Evolutionary conservation across 2,888 invertebrate species (phyloP).

Genomic region (Tipula helvola): DNA sequence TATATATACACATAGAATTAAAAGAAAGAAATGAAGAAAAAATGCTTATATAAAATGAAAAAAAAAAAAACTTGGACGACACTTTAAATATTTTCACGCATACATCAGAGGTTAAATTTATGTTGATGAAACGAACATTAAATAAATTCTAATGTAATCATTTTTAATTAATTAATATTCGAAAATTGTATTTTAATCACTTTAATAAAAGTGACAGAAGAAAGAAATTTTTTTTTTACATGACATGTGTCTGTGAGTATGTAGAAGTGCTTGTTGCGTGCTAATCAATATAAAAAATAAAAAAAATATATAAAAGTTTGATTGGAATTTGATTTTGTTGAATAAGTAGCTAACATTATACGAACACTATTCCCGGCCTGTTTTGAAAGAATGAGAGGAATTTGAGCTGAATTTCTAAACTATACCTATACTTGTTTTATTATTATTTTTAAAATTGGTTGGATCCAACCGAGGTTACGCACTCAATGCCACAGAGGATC

Average conservation of each 20-base stretch:
- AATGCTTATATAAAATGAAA: not conserved
- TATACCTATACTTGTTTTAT: too few relatives aligned
- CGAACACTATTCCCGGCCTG: too few relatives aligned
- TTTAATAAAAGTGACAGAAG: not conserved
- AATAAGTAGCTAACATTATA: not conserved
- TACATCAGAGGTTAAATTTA: slow-evolving; percentile 4
- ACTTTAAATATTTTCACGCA: slow-evolving; percentile 7
- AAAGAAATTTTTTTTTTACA: not conserved
- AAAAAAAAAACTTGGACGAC: not conserved
- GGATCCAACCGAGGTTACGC: too few relatives aligned
- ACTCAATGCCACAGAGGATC: too few relatives aligned
- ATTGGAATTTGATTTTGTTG: too few relatives aligned
- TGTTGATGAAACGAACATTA: not conserved
- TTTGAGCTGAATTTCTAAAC: too few relatives aligned
- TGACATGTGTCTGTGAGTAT: not conserved
- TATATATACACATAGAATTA: not conserved
- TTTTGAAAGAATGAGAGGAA: too few relatives aligned
- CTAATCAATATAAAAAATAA: not conserved
- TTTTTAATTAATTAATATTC: slow-evolving; percentile 5
- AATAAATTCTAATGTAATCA: slow-evolving; percentile 6
- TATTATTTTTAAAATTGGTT: too few relatives aligned
- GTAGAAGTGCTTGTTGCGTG: not conserved
- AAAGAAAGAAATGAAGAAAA: not conserved
- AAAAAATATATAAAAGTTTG: too few relatives aligned
- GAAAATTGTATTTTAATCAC: not conserved